phyloP scores from a whole-genome alignment of 2,888 invertebrate genomes.

The Cephus nigrinus region DNA sequence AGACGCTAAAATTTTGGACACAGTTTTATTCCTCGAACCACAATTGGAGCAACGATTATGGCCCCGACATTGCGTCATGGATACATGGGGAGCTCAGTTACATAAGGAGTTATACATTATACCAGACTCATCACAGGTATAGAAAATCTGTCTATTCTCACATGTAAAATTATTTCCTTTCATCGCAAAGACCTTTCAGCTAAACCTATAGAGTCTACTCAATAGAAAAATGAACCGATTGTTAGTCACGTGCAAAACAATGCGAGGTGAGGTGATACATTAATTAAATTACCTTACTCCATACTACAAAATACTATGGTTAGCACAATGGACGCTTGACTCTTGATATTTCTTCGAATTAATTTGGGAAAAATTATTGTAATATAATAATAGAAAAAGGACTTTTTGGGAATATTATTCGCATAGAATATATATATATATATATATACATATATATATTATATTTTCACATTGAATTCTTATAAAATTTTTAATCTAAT shows the following conservation, averaged over 20 bases:
- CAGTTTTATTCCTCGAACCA: slow-evolving; percentile 87
- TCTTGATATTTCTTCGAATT: no score
- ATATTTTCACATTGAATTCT: no score
- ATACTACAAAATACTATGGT: no score
- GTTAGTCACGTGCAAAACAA: not conserved
- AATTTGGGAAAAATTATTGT: no score
- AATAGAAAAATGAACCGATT: not conserved
- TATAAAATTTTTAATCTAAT: no score
- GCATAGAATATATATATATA: no score
- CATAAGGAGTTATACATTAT: slow-evolving; percentile 87
- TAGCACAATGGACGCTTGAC: no score
- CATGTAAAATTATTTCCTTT: not conserved
- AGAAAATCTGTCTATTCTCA: not conserved
- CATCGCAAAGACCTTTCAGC: not conserved
- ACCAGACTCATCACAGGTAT: slow-evolving; percentile 76
- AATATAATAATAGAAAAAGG: no score
- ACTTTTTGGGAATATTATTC: no score
- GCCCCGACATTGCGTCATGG: slow-evolving; percentile 95
- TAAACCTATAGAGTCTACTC: not conserved
- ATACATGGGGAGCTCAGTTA: slow-evolving; percentile 92
- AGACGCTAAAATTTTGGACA: slow-evolving; percentile 85
- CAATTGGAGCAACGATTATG: slow-evolving; percentile 89
- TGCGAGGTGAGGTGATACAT: no score
- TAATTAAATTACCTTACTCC: no score
- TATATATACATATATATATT: no score